phyloP scores from a whole-genome alignment of 2,888 invertebrate genomes.

The Physocephala rufipes region DNA sequence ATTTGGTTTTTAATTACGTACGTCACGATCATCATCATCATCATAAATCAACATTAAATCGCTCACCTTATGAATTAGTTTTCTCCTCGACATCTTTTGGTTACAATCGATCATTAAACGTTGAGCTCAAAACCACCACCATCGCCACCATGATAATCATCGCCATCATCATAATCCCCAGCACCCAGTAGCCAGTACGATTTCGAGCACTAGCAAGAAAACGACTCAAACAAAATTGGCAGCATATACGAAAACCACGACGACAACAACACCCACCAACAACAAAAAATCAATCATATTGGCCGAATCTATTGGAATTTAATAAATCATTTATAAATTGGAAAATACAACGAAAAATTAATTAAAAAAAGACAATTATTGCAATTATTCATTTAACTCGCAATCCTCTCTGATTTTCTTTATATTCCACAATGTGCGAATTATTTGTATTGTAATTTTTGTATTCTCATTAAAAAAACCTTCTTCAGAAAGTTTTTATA shows the following conservation, averaged over 20 bases:
- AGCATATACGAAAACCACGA: background rate
- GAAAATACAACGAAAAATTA: constrained; percentile 5
- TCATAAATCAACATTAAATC: too few relatives aligned
- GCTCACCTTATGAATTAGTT: background rate
- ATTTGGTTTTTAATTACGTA: background rate
- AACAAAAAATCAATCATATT: background rate
- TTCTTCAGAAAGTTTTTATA: background rate
- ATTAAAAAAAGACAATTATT: too few relatives aligned
- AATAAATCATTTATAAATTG: constrained; percentile 1
- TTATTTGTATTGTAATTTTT: constrained; percentile 6
- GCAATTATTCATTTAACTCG: too few relatives aligned
- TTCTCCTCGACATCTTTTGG: background rate
- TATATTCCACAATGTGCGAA: background rate
- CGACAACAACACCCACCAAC: background rate
- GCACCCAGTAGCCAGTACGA: constrained; percentile 7
- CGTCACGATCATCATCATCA: background rate
- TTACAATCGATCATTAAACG: background rate
- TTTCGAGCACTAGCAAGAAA: constrained; percentile 15
- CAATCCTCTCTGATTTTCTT: constrained; percentile 12
- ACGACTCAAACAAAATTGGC: constrained; percentile 16
- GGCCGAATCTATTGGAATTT: constrained; percentile 1
- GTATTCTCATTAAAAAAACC: background rate
- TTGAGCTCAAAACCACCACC: background rate
- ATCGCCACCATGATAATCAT: background rate
- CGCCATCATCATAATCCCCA: constrained; percentile 13